phyloP scores from a whole-genome alignment of 2,113 vertebrate genomes.

The Cacatua alba region DNA sequence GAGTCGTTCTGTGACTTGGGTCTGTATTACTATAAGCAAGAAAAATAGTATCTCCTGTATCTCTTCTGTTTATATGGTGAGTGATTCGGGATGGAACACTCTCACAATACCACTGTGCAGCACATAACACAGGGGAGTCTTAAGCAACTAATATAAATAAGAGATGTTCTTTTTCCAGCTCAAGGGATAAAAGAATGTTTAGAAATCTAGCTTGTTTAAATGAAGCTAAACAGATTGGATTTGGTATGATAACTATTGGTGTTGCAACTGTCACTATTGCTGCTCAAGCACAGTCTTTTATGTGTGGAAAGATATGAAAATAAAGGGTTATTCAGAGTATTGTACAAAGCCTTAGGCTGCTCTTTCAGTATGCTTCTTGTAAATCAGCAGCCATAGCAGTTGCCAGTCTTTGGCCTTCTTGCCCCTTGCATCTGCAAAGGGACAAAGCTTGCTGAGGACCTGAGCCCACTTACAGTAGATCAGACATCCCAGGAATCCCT shows the following conservation, averaged over 20 bases:
- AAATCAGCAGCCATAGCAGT: neutral
- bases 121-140: slow-evolving; percentile 37
- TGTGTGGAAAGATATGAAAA: neutral
- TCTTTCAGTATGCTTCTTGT: neutral
- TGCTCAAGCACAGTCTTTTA: neutral
- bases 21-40: neutral
- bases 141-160: slow-evolving; percentile 64
- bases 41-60: slow-evolving; percentile 35
- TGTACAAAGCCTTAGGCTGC: neutral
- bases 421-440: neutral
- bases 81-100: neutral
- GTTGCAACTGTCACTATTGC: slow-evolving; percentile 42
- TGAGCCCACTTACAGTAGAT: neutral
- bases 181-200: slow-evolving; percentile 53
- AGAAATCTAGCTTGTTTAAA: slow-evolving; percentile 65
- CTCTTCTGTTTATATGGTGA: slow-evolving; percentile 42
- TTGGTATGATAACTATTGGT: slow-evolving; percentile 61
- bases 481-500: neutral
- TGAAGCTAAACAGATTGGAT: slow-evolving; percentile 54
- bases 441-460: neutral
- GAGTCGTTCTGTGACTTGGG: neutral
- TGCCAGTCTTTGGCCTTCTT: neutral
- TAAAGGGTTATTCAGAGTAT: neutral
- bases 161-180: slow-evolving; percentile 39
- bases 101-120: neutral